A percentile compares a stretch with the other conserved stretches of the same genome.
phyloP scores from a whole-genome alignment of 35 echinoderm and acorn worm genomes.

The Ophiothrix spiculata region DNA sequence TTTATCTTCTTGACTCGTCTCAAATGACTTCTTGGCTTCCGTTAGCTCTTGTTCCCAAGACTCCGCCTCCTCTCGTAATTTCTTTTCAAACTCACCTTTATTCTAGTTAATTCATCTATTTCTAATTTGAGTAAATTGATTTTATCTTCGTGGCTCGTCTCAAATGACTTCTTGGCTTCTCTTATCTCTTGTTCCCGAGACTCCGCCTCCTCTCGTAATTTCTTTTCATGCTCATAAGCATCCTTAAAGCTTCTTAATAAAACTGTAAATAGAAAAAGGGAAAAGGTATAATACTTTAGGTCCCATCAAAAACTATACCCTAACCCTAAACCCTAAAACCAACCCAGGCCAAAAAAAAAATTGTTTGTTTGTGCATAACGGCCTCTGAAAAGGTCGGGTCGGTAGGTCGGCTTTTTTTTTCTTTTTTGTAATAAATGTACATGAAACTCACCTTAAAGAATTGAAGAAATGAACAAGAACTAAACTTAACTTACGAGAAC shows the following conservation, averaged over 20 bases:
- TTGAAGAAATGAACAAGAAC: too few relatives aligned
- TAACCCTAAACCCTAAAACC: too few relatives aligned
- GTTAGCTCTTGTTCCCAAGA: not conserved
- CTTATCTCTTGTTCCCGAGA: not conserved
- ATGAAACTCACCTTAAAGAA: too few relatives aligned
- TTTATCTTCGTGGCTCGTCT: not conserved
- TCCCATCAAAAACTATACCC: too few relatives aligned
- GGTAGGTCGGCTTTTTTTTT: too few relatives aligned
- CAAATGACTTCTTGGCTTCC: not conserved
- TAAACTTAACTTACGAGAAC: too few relatives aligned
- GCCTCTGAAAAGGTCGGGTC: too few relatives aligned
- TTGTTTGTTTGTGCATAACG: too few relatives aligned
- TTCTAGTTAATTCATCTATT: not conserved
- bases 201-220: slow-evolving; percentile 3
- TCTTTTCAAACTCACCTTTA: slow-evolving; percentile 1
- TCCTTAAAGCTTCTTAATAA: slow-evolving; percentile 53
- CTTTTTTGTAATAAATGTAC: too few relatives aligned
- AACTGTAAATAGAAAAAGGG: too few relatives aligned
- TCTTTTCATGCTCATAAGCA: slow-evolving; percentile 52
- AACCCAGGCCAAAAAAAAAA: too few relatives aligned
- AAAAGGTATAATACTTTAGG: too few relatives aligned
- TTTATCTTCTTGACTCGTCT: not conserved
- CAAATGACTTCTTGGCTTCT: not conserved
- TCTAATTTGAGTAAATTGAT: not conserved
- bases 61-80: slow-evolving; percentile 14